Percentiles rank a stretch among this genome's conserved stretches.
These are phyloP conservation scores for Stichodactyla helianthus DNA, from an alignment of 64 coral and sea anemone species.

Conservation along the genomic window DNA sequence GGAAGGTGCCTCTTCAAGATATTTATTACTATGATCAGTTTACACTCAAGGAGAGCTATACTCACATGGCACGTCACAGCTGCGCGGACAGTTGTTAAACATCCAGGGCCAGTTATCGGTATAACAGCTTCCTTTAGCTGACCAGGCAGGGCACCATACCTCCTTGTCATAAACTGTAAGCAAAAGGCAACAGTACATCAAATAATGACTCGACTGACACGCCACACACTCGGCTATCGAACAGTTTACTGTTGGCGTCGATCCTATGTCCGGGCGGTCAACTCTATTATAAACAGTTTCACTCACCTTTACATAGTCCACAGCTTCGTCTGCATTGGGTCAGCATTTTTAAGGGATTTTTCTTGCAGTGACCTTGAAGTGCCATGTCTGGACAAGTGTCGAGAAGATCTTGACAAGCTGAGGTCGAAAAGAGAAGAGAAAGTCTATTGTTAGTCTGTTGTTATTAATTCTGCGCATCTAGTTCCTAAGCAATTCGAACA, in stretches of 20 bases:
- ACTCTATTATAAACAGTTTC: background rate
- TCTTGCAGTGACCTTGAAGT: conserved; percentile 14
- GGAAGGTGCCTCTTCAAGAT: too few species aligned
- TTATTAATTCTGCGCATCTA: too few species aligned
- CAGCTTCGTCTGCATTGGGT: conserved; percentile 50
- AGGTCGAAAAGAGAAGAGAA: background rate
- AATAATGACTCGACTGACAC: too few species aligned
- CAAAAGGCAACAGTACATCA: background rate
- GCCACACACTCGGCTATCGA: too few species aligned
- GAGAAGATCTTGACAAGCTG: conserved; percentile 51
- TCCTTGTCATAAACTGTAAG: conserved; percentile 50
- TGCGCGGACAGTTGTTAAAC: conserved; percentile 43
- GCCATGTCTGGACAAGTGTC: conserved; percentile 36
- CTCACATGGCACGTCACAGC: conserved; percentile 53
- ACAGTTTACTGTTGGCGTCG: too few species aligned
- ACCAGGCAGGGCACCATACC: conserved; percentile 45
- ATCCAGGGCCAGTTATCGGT: conserved; percentile 52
- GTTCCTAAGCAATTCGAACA: too few species aligned
- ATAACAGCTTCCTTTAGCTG: conserved; percentile 19
- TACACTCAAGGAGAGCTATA: background rate
- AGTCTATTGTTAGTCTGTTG: too few species aligned
- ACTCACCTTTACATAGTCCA: conserved; percentile 52
- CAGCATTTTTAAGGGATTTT: conserved; percentile 23
- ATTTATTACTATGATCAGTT: too few species aligned
- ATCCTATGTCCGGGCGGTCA: too few species aligned